A percentile compares a stretch with the other conserved stretches of the same genome.
phyloP scores from a whole-genome alignment of 2,797 vertebrate genomes.

The Alca torda region DNA sequence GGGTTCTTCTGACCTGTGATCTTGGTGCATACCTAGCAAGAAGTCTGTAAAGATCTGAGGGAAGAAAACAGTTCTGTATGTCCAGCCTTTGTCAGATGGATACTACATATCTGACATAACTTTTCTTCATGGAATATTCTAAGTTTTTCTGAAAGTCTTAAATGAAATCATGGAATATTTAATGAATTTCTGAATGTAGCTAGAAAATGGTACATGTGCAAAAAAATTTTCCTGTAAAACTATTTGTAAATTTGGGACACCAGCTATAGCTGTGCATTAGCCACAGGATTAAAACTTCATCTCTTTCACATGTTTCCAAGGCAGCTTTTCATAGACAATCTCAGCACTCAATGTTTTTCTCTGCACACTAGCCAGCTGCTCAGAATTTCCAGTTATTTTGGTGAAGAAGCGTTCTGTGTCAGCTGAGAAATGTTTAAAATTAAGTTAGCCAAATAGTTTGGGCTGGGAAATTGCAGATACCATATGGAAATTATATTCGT shows the following conservation, averaged over 20 bases:
- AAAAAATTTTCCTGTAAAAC: neutral
- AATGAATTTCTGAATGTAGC: neutral
- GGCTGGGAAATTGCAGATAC: neutral
- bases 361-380: conserved; percentile 39
- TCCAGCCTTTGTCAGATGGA: neutral
- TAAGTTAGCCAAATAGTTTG: neutral
- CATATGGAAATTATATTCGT: conserved; percentile 13
- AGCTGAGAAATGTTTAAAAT: neutral
- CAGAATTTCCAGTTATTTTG: conserved; percentile 16
- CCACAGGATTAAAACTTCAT: conserved; percentile 14
- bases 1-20: neutral
- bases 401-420: neutral
- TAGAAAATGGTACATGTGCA: neutral
- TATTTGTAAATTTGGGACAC: conserved; percentile 22
- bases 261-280: neutral
- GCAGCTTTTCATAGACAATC: conserved; percentile 19
- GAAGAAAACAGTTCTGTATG: neutral
- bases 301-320: conserved; percentile 25
- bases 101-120: neutral
- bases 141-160: neutral
- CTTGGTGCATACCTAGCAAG: neutral
- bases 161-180: neutral
- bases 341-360: conserved; percentile 8
- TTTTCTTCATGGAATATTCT: neutral
- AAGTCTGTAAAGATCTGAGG: neutral